Evolutionary conservation across 2,113 vertebrate species (phyloP), one percentile per base, ranked within the genome.

Genomic region (Fregetta grallaria): DNA sequence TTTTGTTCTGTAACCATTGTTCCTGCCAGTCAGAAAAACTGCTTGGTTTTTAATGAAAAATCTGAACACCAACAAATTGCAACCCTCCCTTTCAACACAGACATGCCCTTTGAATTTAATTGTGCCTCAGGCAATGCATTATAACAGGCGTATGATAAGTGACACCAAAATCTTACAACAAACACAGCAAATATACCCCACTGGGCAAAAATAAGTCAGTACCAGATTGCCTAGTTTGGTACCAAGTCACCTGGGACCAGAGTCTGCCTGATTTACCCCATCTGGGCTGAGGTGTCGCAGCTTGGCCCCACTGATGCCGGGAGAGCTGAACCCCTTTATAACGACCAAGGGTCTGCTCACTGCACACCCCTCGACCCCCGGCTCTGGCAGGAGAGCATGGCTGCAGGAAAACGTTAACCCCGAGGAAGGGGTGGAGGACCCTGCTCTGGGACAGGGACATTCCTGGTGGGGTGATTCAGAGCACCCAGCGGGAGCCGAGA

Each of bases 81-180:
- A 97, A 26, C 20, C 58, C 76, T 97, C 55, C 73, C 23, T 92
- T 95, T 96, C 94, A 94, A 82, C 34, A 67, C 44, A 67, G 93
- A 77, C 91, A 23, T 95, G 79, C 90, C 79, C 83, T 95, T 96
- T 94, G 90, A 95, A 88, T 95, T 92, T 97, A 96, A 97, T 97
- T 96, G 92, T 55, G 83, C 91, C 53, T 77, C 86, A 82, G 78
- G 91, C 92, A 87, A 73, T 36, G 81, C 89, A 80, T 96, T 96
- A 66, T 74, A 96, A 82, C 17, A 44, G 67, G 34, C 59, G 40
- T 84, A 74, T 49, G 81, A 94, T 67, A 96, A 94, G 84, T 67
- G 86, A 90, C 91, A 97, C 55, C 77, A 66, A 96, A 92, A 74
- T 59, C 72, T 94, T 76, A 90, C 29, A 83, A 73, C 38, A 92